Evolutionary conservation across 2,113 vertebrate genomes (phyloP), one percentile per base, ranked within the genome.

Genomic region (Eclectus roratus): DNA sequence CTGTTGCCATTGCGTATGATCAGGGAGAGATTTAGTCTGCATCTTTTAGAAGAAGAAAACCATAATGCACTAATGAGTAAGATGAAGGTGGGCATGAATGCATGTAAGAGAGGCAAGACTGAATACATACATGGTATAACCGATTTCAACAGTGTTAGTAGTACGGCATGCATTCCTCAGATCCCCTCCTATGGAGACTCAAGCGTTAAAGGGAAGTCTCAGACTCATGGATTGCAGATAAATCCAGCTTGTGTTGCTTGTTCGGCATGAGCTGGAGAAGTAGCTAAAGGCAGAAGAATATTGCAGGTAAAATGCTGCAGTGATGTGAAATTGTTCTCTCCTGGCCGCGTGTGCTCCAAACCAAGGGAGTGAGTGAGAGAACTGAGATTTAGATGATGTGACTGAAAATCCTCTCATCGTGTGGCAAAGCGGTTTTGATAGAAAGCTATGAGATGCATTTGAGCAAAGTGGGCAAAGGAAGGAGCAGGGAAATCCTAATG

Each of bases 161-260:
- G 50, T 37, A 47, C 0, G 0, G 18, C 10, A 7, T 69, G 17
- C 18, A 2, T 83, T 83, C 37, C 55, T 47, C 27, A 41, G 46
- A 50, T 66, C 43, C 50, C 1, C 0, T 44, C 71, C 39, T 41
- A 5, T 0, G 0, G 68, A 88, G 28, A 80, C 15, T 4, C 14
- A 70, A 31, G 33, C 55, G 17, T 84, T 87, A 81, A 88, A 74
- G 41, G 29, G 19, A 74, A 55, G 24, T 35, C 64, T 84, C 56
- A 21, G 29, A 23, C 46, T 77, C 9, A 85, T 73, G 71, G n/a
- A 64, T 35, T 73, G 65, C 53, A 86, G 76, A 37, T 76, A 92
- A 91, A 86, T 61, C 52, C 58, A 77, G 35, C 21, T 80, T 50
- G n/a, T 85, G n/a, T 53, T 43, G 37, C 31, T 92, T 58, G 17